Base-by-base conservation (phyloP, 2,888 invertebrate species). In the Sphecodes monilicornis region DNA sequence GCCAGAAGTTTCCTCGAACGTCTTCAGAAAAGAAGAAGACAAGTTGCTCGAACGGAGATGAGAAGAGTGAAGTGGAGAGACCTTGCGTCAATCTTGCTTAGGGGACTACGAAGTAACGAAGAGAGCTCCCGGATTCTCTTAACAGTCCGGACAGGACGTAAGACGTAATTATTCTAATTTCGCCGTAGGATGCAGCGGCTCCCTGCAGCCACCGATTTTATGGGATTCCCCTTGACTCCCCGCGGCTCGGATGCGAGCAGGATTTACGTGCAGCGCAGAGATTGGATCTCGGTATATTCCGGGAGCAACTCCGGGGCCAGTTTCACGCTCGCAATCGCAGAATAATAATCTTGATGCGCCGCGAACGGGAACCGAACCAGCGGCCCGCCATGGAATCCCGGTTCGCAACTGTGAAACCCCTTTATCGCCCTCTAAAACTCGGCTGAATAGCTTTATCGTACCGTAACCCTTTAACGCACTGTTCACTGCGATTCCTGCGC, bases 111-210 rank as follows among this genome's bases (percentile, higher is more conserved):
- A 60, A 60, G 57, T 16, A 29, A 26, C 26, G 29, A 60, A 29
- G 13, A 60, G 29, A 29, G 43, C 73, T 54, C 66, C 43, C 36
- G 54, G 36, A 69, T 76, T 50, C 36, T 76, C 68, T 68, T 50
- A 69, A 76, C n/a, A 26, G 70, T 11, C 43, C 39, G 26, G 57
- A 72, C 57, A 69, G 68, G 84, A 85, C 64, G 85, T 80, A 79
- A 85, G 78, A 81, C 69, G 85, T 90, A 89, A 91, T 91, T 91
- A 90, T 91, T 89, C 88, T 88, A 89, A 91, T 91, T 89, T 88
- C 80, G 73, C 82, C 72, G 32, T 18, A 77, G 78, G 82, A 88
- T 83, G 83, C 76, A 84, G 75, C 79, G 70, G 68, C 69, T 69
- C 75, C 78, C 73, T 39, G 54, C 80, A 57, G 78, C 50, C 22